phyloP scores from a whole-genome alignment of 2,113 vertebrate species.

The Xenopus borealis region DNA sequence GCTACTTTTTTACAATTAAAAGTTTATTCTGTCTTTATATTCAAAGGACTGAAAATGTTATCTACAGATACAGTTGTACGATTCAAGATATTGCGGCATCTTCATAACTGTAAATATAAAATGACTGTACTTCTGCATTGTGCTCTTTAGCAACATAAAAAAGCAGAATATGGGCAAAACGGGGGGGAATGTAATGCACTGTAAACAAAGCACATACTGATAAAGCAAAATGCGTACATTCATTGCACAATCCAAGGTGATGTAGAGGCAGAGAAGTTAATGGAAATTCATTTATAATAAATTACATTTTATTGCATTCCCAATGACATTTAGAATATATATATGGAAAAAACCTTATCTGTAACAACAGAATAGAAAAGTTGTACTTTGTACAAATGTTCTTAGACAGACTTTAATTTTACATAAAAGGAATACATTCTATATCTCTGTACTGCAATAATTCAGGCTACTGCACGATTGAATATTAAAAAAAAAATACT shows the following conservation, averaged over 20 bases:
- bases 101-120: slow-evolving; percentile 10
- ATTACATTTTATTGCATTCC: slow-evolving; percentile 35
- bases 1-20: neutral
- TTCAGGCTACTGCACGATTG: neutral
- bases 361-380: slow-evolving; percentile 6
- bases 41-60: slow-evolving; percentile 5
- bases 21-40: neutral
- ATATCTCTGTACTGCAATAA: slow-evolving; percentile 6
- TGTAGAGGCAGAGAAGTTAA: slow-evolving; percentile 29
- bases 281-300: slow-evolving; percentile 40
- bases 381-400: slow-evolving; percentile 9
- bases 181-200: neutral
- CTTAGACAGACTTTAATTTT: slow-evolving; percentile 16
- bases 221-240: slow-evolving; percentile 24
- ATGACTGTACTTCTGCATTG: neutral
- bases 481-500: neutral
- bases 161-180: slow-evolving; percentile 7
- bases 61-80: slow-evolving; percentile 8
- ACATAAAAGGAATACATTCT: neutral
- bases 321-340: slow-evolving; percentile 35
- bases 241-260: slow-evolving; percentile 20
- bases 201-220: slow-evolving; percentile 15
- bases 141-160: slow-evolving; percentile 5
- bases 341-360: slow-evolving; percentile 28
- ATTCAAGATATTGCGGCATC: neutral